Evolutionary conservation across 2,113 vertebrate species (phyloP).

Genomic region (Lutjanus erythropterus): DNA sequence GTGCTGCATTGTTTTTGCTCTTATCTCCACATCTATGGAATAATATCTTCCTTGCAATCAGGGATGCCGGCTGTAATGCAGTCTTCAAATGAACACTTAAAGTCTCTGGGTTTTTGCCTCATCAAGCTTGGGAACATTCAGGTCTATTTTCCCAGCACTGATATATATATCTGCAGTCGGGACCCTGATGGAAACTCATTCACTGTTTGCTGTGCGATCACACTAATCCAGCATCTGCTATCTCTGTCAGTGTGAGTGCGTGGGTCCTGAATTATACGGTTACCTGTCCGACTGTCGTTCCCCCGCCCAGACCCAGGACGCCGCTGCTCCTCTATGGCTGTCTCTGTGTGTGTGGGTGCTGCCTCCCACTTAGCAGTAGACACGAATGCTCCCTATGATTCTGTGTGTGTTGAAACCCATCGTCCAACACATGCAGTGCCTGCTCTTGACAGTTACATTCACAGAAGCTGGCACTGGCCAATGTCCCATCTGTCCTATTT

Average conservation of each 20-base stretch:
- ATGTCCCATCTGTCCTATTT: constrained; percentile 37
- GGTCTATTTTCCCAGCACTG: neutral
- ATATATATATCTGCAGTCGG: constrained; percentile 16
- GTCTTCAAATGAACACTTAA: neutral
- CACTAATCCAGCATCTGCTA: constrained; percentile 36
- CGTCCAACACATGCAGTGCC: constrained; percentile 11
- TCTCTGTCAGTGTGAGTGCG: constrained; percentile 14
- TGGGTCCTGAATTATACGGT: constrained; percentile 20
- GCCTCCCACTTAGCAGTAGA: constrained; percentile 42
- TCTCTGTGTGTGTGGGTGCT: constrained; percentile 9
- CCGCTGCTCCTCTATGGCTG: neutral
- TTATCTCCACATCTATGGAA: neutral
- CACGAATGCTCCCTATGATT: constrained; percentile 15
- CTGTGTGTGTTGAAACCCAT: constrained; percentile 8
- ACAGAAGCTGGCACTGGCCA: constrained; percentile 24
- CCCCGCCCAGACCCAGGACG: neutral
- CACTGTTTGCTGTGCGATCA: constrained; percentile 46
- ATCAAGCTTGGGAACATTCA: constrained; percentile 14
- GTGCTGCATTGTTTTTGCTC: neutral
- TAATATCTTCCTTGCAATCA: neutral
- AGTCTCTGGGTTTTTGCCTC: neutral
- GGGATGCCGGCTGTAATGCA: neutral
- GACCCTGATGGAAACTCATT: constrained; percentile 22
- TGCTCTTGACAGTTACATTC: constrained; percentile 37
- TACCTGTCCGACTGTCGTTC: constrained; percentile 1